Conservation (phyloP, 2,888 invertebrate genomes). For the Drosophila melanosoma region DNA sequence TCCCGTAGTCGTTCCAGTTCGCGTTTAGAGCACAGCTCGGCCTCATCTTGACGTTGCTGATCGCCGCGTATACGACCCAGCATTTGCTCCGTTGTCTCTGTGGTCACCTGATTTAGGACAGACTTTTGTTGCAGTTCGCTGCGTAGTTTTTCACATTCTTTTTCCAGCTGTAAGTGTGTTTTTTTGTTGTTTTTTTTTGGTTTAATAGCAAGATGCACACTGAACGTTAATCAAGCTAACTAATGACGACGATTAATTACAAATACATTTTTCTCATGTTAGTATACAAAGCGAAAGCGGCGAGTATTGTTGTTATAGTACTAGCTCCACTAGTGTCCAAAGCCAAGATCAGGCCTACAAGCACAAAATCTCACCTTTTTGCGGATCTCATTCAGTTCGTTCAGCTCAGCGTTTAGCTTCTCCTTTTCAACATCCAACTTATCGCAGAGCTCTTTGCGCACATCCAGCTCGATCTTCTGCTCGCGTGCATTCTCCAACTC, state of each 20-base stretch:
- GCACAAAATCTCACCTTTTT: conserved; percentile 67
- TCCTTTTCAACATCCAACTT: conserved; percentile 89
- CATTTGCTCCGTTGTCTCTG: conserved; percentile 87
- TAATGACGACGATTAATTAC: conserved; percentile 1
- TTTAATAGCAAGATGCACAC: neutral
- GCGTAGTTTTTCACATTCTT: conserved; percentile 85
- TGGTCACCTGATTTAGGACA: conserved; percentile 80
- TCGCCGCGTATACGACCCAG: conserved; percentile 87
- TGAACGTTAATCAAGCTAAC: neutral
- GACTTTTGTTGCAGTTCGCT: conserved; percentile 70
- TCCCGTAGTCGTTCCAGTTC: conserved; percentile 80
- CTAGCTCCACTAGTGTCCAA: neutral
- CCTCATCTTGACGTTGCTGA: conserved; percentile 84
- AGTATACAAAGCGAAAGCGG: conserved; percentile 19
- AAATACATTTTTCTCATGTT: conserved; percentile 6
- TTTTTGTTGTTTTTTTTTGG: conserved; percentile 2
- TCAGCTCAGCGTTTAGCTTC: conserved; percentile 86
- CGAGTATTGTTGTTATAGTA: neutral
- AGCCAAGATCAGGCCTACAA: neutral
- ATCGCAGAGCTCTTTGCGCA: conserved; percentile 87
- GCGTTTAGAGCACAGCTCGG: conserved; percentile 73
- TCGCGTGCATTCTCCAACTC: conserved; percentile 88
- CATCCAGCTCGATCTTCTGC: conserved; percentile 87
- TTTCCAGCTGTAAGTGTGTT: conserved; percentile 84
- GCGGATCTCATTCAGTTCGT: conserved; percentile 85